Percentiles rank a stretch among this genome's conserved stretches.
These are phyloP conservation scores for Lasioglossum albipes DNA, from an alignment of 1,140 invertebrate genomes.

Conservation along the genomic window DNA sequence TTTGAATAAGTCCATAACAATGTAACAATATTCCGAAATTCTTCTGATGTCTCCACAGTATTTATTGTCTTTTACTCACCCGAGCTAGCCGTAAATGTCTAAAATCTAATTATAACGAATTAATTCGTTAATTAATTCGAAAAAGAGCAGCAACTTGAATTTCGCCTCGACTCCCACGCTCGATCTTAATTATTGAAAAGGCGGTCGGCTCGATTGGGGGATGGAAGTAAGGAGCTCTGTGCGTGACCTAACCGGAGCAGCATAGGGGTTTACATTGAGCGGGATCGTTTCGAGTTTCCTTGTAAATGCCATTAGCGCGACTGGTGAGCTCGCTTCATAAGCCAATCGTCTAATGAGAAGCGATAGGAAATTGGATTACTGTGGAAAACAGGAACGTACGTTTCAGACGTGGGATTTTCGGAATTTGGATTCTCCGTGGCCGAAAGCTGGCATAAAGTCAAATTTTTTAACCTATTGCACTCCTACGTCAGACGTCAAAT, in stretches of 20 bases:
- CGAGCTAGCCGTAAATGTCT: no score
- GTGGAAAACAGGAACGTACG: background rate
- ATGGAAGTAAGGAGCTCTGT: background rate
- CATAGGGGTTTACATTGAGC: background rate
- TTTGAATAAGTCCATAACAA: no score
- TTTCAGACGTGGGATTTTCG: background rate
- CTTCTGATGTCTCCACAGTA: no score
- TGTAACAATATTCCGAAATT: no score
- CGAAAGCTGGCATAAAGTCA: no score
- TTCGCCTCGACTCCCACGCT: background rate
- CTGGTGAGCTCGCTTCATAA: slow-evolving; percentile 14
- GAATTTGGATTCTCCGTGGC: no score
- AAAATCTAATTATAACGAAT: no score
- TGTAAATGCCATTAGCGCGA: slow-evolving; percentile 24
- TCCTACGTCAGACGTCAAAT: no score
- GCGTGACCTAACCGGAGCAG: background rate
- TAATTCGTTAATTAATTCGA: no score
- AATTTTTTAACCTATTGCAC: no score
- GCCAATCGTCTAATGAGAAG: slow-evolving; percentile 36
- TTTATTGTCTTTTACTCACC: no score
- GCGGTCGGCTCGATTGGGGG: background rate
- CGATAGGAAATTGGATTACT: slow-evolving; percentile 23
- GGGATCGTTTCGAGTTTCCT: slow-evolving; percentile 17
- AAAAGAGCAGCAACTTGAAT: no score
- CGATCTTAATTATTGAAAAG: slow-evolving; percentile 8